Conservation (phyloP, 2,113 vertebrate species). For the Cryptomyrus ogoouensis region DNA sequence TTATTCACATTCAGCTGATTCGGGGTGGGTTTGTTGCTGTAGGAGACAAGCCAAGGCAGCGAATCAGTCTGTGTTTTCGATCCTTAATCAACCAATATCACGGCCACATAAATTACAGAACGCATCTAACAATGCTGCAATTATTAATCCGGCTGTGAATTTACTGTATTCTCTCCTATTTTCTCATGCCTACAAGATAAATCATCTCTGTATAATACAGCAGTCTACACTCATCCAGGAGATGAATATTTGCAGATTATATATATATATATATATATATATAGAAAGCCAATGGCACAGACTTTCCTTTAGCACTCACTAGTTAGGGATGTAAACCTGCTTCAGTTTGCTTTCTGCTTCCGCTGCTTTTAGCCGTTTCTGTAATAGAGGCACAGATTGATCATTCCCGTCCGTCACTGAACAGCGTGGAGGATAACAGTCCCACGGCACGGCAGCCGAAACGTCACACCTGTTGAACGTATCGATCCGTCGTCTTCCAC, state of each 20-base stretch:
- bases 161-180: background rate
- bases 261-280: background rate
- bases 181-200: background rate
- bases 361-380: constrained; percentile 24
- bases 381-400: background rate
- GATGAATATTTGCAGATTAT: background rate
- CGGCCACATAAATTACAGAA: background rate
- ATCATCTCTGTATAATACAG: background rate
- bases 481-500: constrained; percentile 80
- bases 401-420: background rate
- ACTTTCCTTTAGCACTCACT: background rate
- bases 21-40: constrained; percentile 95
- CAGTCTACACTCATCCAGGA: background rate
- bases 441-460: background rate
- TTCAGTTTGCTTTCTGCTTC: constrained; percentile 21
- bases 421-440: background rate
- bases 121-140: background rate
- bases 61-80: constrained; percentile 14
- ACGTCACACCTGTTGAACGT: constrained; percentile 53
- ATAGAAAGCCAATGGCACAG: background rate
- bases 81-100: background rate
- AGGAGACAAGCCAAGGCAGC: constrained; percentile 14
- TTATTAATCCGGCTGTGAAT: background rate
- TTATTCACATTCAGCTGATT: constrained; percentile 91
- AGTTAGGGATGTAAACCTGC: constrained; percentile 25